These are phyloP conservation scores for Hippocampus zosterae DNA, from an alignment of 2,113 vertebrate species.

Conservation along the genomic window DNA sequence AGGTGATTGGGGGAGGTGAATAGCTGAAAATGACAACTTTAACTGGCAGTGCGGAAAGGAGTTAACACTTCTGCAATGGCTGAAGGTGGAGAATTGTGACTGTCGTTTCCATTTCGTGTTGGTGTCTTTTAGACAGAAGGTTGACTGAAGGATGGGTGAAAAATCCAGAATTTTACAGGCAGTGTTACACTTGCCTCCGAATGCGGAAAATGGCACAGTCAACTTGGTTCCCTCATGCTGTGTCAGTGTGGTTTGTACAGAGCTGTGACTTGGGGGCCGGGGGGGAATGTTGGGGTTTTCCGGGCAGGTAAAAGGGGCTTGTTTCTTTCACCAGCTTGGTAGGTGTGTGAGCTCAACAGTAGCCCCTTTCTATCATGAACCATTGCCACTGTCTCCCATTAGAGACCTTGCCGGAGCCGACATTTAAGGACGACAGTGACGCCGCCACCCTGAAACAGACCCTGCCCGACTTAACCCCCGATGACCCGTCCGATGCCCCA, in stretches of 20 bases:
- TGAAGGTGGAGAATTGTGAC: too few relatives aligned
- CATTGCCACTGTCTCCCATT: background rate
- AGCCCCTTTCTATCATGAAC: background rate
- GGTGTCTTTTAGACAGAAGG: too few relatives aligned
- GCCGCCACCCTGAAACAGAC: constrained; percentile 90
- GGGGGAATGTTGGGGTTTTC: background rate
- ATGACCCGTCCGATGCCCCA: constrained; percentile 85
- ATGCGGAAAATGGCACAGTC: background rate
- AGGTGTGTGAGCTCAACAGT: constrained; percentile 3
- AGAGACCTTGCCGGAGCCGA: constrained; percentile 79
- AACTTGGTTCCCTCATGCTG: background rate
- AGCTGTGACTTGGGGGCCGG: background rate
- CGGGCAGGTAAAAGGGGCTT: background rate
- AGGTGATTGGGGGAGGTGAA: too few relatives aligned
- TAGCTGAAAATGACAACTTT: too few relatives aligned
- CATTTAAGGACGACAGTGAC: constrained; percentile 83
- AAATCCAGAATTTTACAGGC: too few relatives aligned
- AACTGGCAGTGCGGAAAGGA: too few relatives aligned
- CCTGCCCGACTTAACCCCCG: constrained; percentile 89
- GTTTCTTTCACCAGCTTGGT: background rate
- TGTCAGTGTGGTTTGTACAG: background rate
- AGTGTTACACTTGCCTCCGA: too few relatives aligned
- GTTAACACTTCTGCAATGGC: too few relatives aligned
- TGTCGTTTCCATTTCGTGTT: too few relatives aligned
- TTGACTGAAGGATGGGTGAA: too few relatives aligned